A percentile compares a stretch with the other conserved stretches of the same genome.
Conservation (phyloP, 2,888 invertebrate genomes). For the Acleris emargana region DNA sequence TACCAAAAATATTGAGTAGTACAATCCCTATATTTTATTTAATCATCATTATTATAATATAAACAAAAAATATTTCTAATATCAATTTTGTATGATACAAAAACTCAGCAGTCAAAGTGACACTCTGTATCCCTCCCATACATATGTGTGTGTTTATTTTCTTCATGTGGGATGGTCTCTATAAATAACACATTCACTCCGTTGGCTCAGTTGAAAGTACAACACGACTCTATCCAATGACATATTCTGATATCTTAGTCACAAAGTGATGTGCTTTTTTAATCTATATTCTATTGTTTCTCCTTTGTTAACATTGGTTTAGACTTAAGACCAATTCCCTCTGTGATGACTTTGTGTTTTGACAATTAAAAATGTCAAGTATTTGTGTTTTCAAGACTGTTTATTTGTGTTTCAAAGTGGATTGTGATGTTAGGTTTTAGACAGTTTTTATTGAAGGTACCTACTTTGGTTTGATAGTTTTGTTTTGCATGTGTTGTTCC, state of each 20-base stretch:
- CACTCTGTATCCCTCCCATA: slow-evolving; percentile 22
- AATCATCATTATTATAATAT: no score
- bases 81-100: neutral
- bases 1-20: no score
- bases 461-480: slow-evolving; percentile 21
- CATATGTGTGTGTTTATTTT: slow-evolving; percentile 55
- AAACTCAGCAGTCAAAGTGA: slow-evolving; percentile 10
- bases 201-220: slow-evolving; percentile 38
- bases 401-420: slow-evolving; percentile 43
- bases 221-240: slow-evolving; percentile 24
- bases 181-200: slow-evolving; percentile 70
- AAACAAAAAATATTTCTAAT: no score
- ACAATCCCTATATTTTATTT: no score
- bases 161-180: slow-evolving; percentile 72
- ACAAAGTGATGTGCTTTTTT: slow-evolving; percentile 35
- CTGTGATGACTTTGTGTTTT: slow-evolving; percentile 43
- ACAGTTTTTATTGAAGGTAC: slow-evolving; percentile 64
- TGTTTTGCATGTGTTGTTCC: slow-evolving; percentile 3
- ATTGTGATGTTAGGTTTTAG: slow-evolving; percentile 66
- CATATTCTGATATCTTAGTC: slow-evolving; percentile 20
- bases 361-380: slow-evolving; percentile 53
- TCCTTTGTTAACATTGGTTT: slow-evolving; percentile 42
- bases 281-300: slow-evolving; percentile 25
- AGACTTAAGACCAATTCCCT: slow-evolving; percentile 41
- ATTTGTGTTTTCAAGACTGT: slow-evolving; percentile 38